Evolutionary conservation across 2,797 vertebrate genomes (phyloP).

Genomic region (Falco rusticolus): DNA sequence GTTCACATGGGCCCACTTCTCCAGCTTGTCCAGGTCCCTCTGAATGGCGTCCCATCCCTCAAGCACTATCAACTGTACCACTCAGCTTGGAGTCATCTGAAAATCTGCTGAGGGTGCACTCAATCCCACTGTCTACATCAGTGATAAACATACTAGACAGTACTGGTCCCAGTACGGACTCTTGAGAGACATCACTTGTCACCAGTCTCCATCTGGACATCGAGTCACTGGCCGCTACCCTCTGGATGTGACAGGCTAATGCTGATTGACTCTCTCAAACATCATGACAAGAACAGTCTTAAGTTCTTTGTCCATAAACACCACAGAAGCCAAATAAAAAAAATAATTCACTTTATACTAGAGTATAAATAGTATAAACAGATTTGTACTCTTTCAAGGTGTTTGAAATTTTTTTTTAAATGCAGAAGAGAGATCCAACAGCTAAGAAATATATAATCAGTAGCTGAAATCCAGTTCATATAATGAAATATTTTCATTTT

Average conservation of each 20-base stretch:
- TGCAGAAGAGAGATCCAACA: not conserved
- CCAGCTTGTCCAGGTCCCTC: not conserved
- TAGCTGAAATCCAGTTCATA: not conserved
- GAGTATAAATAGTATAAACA: not conserved
- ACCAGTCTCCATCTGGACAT: not conserved
- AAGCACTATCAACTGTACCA: accelerated
- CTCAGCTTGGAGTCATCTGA: not conserved
- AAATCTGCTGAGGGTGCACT: not conserved
- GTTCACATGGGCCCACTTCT: not conserved
- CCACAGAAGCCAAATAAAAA: not conserved
- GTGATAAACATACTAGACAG: not conserved
- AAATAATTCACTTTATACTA: not conserved
- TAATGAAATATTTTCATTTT: not conserved
- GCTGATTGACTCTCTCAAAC: not conserved
- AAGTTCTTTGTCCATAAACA: not conserved
- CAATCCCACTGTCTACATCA: not conserved
- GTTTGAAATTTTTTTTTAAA: not conserved
- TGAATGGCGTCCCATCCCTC: not conserved
- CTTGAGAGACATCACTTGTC: not conserved
- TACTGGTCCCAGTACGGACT: not conserved
- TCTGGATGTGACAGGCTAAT: not conserved
- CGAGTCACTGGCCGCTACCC: not conserved
- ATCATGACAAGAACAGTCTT: not conserved
- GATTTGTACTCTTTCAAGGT: not conserved
- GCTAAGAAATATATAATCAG: not conserved